Evolutionary conservation across 1,140 invertebrate genomes (phyloP).

Genomic region (Hyphantria cunea): DNA sequence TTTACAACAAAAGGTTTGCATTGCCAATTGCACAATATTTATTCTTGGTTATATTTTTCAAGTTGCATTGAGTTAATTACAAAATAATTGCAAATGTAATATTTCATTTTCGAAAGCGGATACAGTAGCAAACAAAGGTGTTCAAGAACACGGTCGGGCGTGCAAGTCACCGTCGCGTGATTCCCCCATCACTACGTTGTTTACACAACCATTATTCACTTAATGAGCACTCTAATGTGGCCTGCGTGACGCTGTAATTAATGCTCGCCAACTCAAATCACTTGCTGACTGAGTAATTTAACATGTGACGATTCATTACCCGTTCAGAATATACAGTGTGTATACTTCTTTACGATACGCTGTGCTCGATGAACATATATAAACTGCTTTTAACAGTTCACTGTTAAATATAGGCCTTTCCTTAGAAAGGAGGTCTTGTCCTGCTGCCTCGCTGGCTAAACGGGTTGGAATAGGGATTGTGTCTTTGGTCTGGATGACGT

Average conservation of each 20-base stretch:
- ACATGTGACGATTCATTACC: constrained; percentile 16
- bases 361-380: too few relatives aligned
- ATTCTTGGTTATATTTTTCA: not conserved
- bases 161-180: constrained; percentile 65
- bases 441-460: too few relatives aligned
- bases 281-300: constrained; percentile 11
- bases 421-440: too few relatives aligned
- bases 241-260: constrained; percentile 61
- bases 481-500: too few relatives aligned
- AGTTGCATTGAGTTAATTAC: not conserved
- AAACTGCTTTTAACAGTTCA: too few relatives aligned
- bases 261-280: constrained; percentile 37
- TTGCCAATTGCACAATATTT: not conserved
- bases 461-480: too few relatives aligned
- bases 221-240: constrained; percentile 61
- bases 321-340: constrained; percentile 1
- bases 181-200: constrained; percentile 64
- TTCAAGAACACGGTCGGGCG: constrained; percentile 46
- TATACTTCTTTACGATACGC: too few relatives aligned
- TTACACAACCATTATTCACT: constrained; percentile 61
- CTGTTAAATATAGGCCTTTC: too few relatives aligned
- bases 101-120: constrained; percentile 57
- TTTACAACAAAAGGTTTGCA: not conserved
- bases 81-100: constrained; percentile 23
- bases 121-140: constrained; percentile 43